Evolutionary conservation across 2,797 vertebrate species (phyloP), one percentile per base, ranked within the genome.

Genomic region (Etheostoma perlongum): DNA sequence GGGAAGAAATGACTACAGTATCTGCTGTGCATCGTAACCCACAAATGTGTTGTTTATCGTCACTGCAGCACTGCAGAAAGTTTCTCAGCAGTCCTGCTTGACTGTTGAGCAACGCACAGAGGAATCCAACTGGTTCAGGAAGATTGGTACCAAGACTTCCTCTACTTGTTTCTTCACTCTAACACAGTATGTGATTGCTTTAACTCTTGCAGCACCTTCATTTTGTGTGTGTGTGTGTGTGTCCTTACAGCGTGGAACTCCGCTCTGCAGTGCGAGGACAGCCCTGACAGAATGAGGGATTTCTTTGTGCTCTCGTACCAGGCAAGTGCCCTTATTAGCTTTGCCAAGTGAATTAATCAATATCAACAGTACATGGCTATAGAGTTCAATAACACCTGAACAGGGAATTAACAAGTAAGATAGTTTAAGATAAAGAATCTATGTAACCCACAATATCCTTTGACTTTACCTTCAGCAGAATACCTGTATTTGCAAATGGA

Each of bases 71-170:
- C 91, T 95, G 82, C 91, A 93, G 88, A 97, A 91, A 69, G 63
- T 97, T 74, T 89, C 91, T 62, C 89, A 90, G 54, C 84, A 76
- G 55, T 84, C 92, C 59, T 44, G 25, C 1, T 60, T 90, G 63
- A 87, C 78, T 69, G 87, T 70, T 14, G 92, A 96, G 51, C 83
- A 89, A 74, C 92, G 74, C 66, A 84, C 81, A 67, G 92, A 95
- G 13, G 95, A 96, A 68, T 96, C 96, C 73, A 95, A 96, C 76
- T 98, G 97, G 97, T 98, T 99, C 92, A 95, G 96, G 85, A 98
- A 96, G 94, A 96, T 96, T 76, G 97, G 97, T 99, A 94, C 76
- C 79, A 82, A 79, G 62, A 74, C 36, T 63, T 19, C 59, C 42
- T 75, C 36, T 80, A 42, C 61, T 40, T 58, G 36, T 64, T 63